Evolutionary conservation across 1,140 invertebrate species (phyloP), one percentile per base, ranked within the genome.

Genomic region (Rhynchophorus ferrugineus): DNA sequence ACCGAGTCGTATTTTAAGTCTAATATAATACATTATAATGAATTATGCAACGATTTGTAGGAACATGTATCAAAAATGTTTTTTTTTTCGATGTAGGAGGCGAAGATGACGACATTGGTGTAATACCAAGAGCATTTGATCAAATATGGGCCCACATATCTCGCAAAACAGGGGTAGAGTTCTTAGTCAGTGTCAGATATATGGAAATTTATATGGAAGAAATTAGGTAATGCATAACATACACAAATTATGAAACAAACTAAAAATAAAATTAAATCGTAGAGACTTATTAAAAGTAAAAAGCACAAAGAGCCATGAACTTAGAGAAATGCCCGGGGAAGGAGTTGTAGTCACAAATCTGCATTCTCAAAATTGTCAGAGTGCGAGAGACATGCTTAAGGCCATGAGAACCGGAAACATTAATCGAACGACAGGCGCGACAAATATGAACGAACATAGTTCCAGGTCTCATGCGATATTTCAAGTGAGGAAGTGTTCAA

Each of bases 371-470:
- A 86, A 94, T 38, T 95, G 92, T 66, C 91, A 94, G 69, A 91
- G 83, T 49, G 83, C 89, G n/a, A 77, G 80, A 37, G 93, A 96
- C 71, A 95, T 96, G 74, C 78, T 91, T 56, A 81, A 86, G 51
- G 80, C 94, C 2, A 93, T 96, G 90, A 79, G 79, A 56, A 75
- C 81, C n/a, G 93, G 93, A 13, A 94, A 95, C 71, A 77, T 83
- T 59, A 91, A 94, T 69, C 78, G 93, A 54, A 89, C 90, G 0
- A 85, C 91, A 37, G 93, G 89, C 11, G 85, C 92, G 22, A 99
- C 97, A 7, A 96, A 99, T 71, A 99, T 99, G 97, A 99, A 99
- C 73, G 91, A 96, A 68, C 94, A 98, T 71, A 96, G 92, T 67
- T 98, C 94, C 8, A 71, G 96, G 44, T 97, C 93, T 13, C 97